Base-by-base conservation (phyloP, 2,888 invertebrate species). In the Aphodius sticticus region DNA sequence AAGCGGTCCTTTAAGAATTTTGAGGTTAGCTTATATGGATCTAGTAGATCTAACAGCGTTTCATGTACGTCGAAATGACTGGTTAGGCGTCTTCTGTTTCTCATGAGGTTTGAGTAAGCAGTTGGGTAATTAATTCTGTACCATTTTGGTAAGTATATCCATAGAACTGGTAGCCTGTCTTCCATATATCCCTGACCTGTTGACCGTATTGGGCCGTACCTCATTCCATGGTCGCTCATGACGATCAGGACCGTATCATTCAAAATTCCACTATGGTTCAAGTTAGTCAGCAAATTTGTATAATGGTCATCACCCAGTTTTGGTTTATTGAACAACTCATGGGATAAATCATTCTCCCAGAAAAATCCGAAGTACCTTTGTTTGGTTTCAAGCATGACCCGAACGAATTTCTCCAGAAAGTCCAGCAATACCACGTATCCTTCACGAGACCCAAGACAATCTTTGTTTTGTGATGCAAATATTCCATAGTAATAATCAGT, bases 141-240 rank as follows among this genome's bases (percentile, higher is more conserved):
- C 91, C 94, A 94, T 14, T 91, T 87, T 0, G 98, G 98, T 80
- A 96, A 88, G 4, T 93, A 88, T 0, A 96, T 88, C 84, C 94
- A 94, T 38, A 96, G 90, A 82, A 97, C 93, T 0, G 98, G 98
- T 79, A 97, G 91, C 74, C 97, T 92, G 87, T 97, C 97, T 88
- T 98, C 98, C 86, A 97, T 91, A 86, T 94, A 91, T 1, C 96
- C 96, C 88, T 97, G 96, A 88, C 95, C 96, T 0, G 97, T 97
- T 83, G 92, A 91, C 9, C 97, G 91, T 83, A 97, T 96, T 6
- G 91, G 91, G 2, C 97, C 97, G 94, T 96, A 97, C 81, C 97
- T 90, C 80, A 97, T 93, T 0, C 98, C 98, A 86, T 98, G 98
- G 86, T 98, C 98, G 87, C 97, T 97, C 90, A 97, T 91, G 12